Percentiles rank a stretch among this genome's conserved stretches.
These are phyloP conservation scores for Acyrthosiphon pisum DNA, from an alignment of 1,140 invertebrate species.

Conservation along the genomic window DNA sequence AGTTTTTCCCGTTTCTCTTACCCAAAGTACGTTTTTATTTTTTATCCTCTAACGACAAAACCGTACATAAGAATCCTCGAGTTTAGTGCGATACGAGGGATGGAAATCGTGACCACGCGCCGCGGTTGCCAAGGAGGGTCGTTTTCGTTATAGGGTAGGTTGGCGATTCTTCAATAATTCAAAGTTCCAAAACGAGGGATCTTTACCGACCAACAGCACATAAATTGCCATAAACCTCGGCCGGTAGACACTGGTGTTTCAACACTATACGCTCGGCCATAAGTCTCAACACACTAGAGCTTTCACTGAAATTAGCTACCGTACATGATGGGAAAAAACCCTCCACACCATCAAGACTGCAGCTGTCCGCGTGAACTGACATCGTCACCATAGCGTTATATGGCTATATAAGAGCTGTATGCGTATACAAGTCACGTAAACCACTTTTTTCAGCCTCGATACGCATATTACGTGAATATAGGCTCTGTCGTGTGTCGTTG, in stretches of 20 bases:
- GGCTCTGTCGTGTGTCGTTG: background rate
- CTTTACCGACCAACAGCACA: constrained; percentile 48
- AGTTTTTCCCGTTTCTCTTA: background rate
- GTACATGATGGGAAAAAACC: background rate
- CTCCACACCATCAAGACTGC: background rate
- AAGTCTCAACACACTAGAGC: constrained; percentile 22
- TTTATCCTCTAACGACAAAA: constrained; percentile 27
- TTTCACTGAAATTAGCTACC: constrained; percentile 50
- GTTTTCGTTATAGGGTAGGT: constrained; percentile 3
- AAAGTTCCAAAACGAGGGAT: constrained; percentile 55
- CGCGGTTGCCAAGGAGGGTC: constrained; percentile 39
- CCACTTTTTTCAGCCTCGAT: background rate
- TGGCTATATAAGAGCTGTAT: background rate
- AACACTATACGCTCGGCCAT: constrained; percentile 11
- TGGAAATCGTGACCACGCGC: constrained; percentile 40
- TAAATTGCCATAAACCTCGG: constrained; percentile 55
- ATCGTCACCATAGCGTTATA: background rate
- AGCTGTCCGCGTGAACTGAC: background rate
- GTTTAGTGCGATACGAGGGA: background rate
- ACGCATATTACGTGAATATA: background rate
- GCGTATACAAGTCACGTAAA: constrained; percentile 41
- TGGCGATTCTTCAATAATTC: constrained; percentile 54
- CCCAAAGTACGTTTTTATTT: constrained; percentile 29
- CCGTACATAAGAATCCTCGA: constrained; percentile 20
- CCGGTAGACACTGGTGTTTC: constrained; percentile 39